Base-by-base conservation (phyloP, 2,888 invertebrate genomes). In the Chydorus sphaericus region DNA sequence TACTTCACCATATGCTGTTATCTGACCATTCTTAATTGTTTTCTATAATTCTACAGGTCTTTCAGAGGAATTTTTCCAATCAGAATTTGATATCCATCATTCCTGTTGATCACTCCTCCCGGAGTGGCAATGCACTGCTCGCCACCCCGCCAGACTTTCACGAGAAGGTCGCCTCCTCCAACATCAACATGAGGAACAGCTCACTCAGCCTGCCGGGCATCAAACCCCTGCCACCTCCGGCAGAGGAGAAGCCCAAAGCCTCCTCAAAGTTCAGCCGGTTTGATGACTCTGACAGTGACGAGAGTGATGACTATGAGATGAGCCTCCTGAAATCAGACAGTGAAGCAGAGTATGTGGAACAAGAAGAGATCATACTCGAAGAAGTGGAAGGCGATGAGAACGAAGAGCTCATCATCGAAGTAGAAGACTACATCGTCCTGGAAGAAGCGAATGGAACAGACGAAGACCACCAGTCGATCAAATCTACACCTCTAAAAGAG, bases 201-300 rank as follows among this genome's bases (percentile, higher is more conserved):
- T 16, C 50, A 30, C 6, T n/a, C 5, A 31, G 31, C 28, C 44
- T n/a, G 2, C 44, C 44, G n/a, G 26, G 10, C 14, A 26, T 44
- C 14, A 44, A 44, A 10, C 23, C 23, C 8, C 44, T 28, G 18
- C 52, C 52, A 3, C n/a, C 20, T 14, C 33, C 31, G 16, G 52
- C 23, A 14, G 52, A 52, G 23, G 52, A 52, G 20, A 52, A 52
- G 26, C 50, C 50, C 23, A 52, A 33, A 66, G 67, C 65, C 53
- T 63, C 63, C 38, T 66, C 69, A 26, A 76, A 76, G 65, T 76
- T 76, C 63, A 73, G 71, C 62, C 69, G 75, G 20, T 75, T 73
- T 60, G 67, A 66, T 55, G 70, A 74, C 55, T 73, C 73, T 56
- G 69, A 70, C 58, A 70, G 71, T 0, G 73, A 73, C 53, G 64